phyloP scores from a whole-genome alignment of 2,888 invertebrate genomes.

The Ormia ochracea region DNA sequence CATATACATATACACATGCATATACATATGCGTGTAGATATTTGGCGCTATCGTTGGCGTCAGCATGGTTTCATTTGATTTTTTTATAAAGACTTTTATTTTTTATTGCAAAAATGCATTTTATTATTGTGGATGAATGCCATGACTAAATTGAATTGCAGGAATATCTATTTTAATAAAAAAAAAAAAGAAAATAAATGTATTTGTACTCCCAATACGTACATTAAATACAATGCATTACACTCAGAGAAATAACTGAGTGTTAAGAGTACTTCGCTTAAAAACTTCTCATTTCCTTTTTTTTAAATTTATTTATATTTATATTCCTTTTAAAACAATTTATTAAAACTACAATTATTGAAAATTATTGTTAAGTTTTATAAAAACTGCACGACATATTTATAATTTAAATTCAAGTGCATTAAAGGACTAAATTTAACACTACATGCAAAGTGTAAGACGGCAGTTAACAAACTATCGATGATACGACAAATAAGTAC shows the following conservation, averaged over 20 bases:
- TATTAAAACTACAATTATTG: no score
- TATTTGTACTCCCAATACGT: background rate
- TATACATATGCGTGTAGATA: background rate
- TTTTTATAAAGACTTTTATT: conserved; percentile 37
- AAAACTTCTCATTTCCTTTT: no score
- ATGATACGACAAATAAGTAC: no score
- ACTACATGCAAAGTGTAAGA: no score
- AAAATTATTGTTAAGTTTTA: no score
- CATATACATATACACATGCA: background rate
- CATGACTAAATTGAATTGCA: conserved; percentile 51
- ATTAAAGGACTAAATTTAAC: no score
- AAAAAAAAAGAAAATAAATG: background rate
- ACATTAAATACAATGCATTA: background rate
- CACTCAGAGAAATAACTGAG: conserved; percentile 13
- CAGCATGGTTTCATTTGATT: conserved; percentile 47
- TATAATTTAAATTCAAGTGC: no score
- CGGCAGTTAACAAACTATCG: no score
- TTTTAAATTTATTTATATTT: no score
- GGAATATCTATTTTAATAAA: conserved; percentile 37
- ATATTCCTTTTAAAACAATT: no score
- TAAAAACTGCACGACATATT: no score
- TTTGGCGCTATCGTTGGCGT: conserved; percentile 55
- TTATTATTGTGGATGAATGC: conserved; percentile 32
- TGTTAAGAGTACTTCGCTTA: background rate
- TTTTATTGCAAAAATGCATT: conserved; percentile 38